Conservation (phyloP, 2,888 invertebrate species). For the Diaprepes abbreviatus region DNA sequence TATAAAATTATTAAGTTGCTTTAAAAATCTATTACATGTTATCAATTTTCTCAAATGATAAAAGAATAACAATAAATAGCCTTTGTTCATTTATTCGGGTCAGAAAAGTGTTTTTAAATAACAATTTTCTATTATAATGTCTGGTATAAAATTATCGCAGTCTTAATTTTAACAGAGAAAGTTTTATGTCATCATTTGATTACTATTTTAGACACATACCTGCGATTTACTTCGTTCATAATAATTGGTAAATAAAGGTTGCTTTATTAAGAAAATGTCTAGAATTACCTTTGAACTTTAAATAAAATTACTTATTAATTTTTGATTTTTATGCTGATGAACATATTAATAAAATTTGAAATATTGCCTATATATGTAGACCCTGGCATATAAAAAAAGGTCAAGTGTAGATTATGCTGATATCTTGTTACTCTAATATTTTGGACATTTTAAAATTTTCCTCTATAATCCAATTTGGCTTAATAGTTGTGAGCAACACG, state of each 20-base stretch:
- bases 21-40: too few species aligned
- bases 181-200: conserved; percentile 34
- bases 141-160: not conserved
- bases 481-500: too few species aligned
- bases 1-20: too few species aligned
- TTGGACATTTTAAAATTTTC: too few species aligned
- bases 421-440: too few species aligned
- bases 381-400: too few species aligned
- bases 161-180: conserved; percentile 20
- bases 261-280: conserved; percentile 12
- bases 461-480: too few species aligned
- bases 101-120: too few species aligned
- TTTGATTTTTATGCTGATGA: not conserved
- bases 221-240: not conserved
- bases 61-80: too few species aligned
- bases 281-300: conserved; percentile 2
- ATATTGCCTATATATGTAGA: not conserved
- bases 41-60: too few species aligned
- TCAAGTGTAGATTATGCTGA: too few species aligned
- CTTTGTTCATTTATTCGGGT: too few species aligned
- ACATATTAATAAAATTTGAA: not conserved
- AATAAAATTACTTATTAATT: not conserved
- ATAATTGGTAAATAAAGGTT: conserved; percentile 12
- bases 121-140: not conserved
- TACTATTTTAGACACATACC: conserved; percentile 16